phyloP scores from a whole-genome alignment of 2,888 invertebrate genomes.

The Osmoderma eremita region DNA sequence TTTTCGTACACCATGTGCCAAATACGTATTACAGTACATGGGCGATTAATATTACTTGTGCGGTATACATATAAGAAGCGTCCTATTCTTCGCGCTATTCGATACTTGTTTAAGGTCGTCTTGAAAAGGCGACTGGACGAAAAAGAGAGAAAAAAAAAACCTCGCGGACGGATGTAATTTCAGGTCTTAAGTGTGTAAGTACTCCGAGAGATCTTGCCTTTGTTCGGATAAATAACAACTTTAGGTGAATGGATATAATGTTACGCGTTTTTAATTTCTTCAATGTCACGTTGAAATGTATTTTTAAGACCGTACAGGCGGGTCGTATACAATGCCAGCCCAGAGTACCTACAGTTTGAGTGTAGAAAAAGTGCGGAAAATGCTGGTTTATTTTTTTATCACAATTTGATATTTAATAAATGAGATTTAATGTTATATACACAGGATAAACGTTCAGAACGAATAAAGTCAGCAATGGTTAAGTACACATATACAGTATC shows the following conservation, averaged over 20 bases:
- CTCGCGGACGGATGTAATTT: constrained; percentile 21
- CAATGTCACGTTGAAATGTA: background rate
- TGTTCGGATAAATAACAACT: constrained; percentile 14
- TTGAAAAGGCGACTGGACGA: constrained; percentile 19
- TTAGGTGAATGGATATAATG: constrained; percentile 3
- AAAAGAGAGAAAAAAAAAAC: constrained; percentile 6
- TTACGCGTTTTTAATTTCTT: constrained; percentile 24
- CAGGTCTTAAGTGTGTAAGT: constrained; percentile 27
- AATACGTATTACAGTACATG: constrained; percentile 15
- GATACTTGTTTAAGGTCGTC: constrained; percentile 22
- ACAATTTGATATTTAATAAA: too few relatives aligned
- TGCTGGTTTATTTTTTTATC: too few relatives aligned
- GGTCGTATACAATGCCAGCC: too few relatives aligned
- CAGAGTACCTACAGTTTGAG: too few relatives aligned
- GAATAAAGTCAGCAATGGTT: too few relatives aligned
- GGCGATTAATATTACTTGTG: constrained; percentile 26
- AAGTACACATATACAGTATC: too few relatives aligned
- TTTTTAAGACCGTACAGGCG: too few relatives aligned
- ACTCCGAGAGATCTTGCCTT: constrained; percentile 4
- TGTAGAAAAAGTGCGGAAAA: too few relatives aligned
- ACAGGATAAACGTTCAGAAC: too few relatives aligned
- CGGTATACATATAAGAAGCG: constrained; percentile 9
- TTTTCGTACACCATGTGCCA: background rate
- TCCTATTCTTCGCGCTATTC: constrained; percentile 21
- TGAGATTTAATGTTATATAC: too few relatives aligned